A percentile compares a stretch with the other conserved stretches of the same genome.
These are phyloP conservation scores for Ovibos moschatus DNA, from an alignment of 2,113 vertebrate species.

Conservation along the genomic window DNA sequence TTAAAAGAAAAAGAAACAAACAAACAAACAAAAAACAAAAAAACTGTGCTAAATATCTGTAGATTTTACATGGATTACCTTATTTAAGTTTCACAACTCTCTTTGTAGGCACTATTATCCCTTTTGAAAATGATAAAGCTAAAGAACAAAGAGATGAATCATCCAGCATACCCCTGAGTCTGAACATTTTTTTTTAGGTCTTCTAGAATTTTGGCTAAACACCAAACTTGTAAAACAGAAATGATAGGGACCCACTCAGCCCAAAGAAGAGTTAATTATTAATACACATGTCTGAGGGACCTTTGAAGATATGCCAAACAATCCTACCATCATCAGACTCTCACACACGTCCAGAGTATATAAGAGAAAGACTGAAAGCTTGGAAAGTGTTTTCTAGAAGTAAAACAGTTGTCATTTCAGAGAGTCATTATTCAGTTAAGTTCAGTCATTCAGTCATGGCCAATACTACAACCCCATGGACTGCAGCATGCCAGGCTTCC, in stretches of 20 bases:
- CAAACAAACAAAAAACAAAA: background rate
- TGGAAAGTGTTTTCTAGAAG: background rate
- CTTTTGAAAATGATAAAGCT: background rate
- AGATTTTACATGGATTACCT: background rate
- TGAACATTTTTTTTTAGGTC: background rate
- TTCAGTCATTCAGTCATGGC: background rate
- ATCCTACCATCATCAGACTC: background rate
- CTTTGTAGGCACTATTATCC: background rate
- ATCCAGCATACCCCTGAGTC: background rate
- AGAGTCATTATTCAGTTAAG: background rate
- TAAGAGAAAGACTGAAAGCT: background rate
- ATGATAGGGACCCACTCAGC: background rate
- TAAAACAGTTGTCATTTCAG: background rate
- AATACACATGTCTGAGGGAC: background rate
- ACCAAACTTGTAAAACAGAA: background rate
- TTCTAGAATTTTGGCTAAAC: background rate
- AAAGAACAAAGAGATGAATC: background rate
- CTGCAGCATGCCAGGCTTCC: background rate
- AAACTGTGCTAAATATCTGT: background rate
- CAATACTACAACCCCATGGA: rapidly evolving
- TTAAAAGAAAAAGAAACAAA: background rate
- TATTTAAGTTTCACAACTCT: background rate
- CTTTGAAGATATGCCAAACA: background rate
- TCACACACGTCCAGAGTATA: background rate
- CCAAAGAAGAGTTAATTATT: background rate